phyloP scores from a whole-genome alignment of 2,113 vertebrate species.

The Tautogolabrus adspersus region DNA sequence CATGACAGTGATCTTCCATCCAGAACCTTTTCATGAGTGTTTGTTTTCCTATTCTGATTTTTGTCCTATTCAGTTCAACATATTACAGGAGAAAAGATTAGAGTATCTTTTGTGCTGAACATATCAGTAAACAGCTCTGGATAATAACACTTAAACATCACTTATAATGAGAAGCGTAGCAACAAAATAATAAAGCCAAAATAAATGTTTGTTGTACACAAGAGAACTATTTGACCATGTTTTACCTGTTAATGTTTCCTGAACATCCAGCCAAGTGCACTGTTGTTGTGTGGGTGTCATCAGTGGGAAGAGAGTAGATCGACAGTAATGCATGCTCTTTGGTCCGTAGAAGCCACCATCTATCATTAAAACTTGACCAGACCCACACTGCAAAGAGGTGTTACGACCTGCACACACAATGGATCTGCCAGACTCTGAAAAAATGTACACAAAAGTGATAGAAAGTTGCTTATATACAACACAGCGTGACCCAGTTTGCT shows the following conservation, averaged over 20 bases:
- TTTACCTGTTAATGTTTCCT: conserved; percentile 87
- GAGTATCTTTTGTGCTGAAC: neutral
- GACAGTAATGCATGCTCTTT: conserved; percentile 86
- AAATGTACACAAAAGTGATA: neutral
- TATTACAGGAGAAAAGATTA: neutral
- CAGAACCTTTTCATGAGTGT: conserved; percentile 16
- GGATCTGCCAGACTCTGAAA: conserved; percentile 82
- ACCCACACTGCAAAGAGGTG: conserved; percentile 85
- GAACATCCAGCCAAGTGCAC: conserved; percentile 85
- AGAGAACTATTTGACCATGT: neutral
- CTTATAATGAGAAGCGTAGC: neutral
- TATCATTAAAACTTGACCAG: conserved; percentile 87
- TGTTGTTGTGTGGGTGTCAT: conserved; percentile 60
- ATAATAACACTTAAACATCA: neutral
- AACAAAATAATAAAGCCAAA: neutral
- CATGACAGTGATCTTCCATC: conserved; percentile 14
- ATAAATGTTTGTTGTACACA: neutral
- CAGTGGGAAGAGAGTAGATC: conserved; percentile 9
- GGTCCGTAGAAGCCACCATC: conserved; percentile 87
- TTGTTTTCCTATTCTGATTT: conserved; percentile 29
- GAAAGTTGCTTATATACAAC: neutral
- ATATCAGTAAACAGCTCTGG: neutral
- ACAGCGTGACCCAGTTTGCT: neutral
- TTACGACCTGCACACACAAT: conserved; percentile 84
- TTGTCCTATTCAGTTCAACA: neutral